These are phyloP conservation scores for Ephydatia muelleri DNA, from an alignment of 37 sponge, comb jelly and placozoan genomes.

Conservation along the genomic window DNA sequence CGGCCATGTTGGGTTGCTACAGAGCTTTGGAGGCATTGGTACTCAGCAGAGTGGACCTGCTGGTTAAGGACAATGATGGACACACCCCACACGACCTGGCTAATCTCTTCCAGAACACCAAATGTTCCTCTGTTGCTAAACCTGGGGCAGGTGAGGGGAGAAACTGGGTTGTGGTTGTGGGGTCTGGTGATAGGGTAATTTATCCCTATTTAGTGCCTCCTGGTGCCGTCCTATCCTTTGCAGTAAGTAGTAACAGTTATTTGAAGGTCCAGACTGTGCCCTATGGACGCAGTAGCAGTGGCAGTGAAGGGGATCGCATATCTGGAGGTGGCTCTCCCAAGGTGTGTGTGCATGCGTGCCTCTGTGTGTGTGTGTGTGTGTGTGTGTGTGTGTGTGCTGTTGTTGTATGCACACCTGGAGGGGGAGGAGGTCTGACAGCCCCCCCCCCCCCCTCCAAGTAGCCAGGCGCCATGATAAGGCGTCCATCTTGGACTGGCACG, in stretches of 20 bases:
- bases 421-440: no score
- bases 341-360: not conserved
- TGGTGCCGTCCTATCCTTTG: not conserved
- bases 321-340: not conserved
- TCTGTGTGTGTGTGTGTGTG: not conserved
- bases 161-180: not conserved
- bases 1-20: slow-evolving; percentile 32
- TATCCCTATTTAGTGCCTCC: not conserved
- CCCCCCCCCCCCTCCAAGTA: no score
- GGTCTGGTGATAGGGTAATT: not conserved
- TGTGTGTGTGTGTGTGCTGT: no score
- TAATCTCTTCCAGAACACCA: not conserved
- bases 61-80: slow-evolving; percentile 10
- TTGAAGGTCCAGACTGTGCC: not conserved
- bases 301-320: not conserved
- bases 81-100: slow-evolving; percentile 37
- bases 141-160: not conserved
- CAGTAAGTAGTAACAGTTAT: not conserved
- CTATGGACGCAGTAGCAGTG: not conserved
- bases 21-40: slow-evolving; percentile 8
- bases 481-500: not conserved
- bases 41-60: not conserved
- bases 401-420: no score
- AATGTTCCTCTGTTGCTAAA: slow-evolving; percentile 12
- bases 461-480: not conserved